phyloP scores from a whole-genome alignment of 1,140 invertebrate genomes.

The Bombus balteatus region DNA sequence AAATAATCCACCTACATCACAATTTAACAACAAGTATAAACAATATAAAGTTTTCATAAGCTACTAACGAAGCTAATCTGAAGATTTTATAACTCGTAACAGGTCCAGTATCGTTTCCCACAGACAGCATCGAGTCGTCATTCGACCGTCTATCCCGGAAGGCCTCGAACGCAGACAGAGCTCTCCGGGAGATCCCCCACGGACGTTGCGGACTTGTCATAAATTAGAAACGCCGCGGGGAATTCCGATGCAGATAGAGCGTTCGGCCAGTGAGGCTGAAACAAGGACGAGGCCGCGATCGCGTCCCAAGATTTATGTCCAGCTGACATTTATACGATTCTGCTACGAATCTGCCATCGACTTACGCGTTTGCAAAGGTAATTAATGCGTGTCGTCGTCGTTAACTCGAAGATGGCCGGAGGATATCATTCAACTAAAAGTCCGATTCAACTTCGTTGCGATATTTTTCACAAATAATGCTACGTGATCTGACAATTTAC shows the following conservation, averaged over 20 bases:
- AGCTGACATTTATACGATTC: slow-evolving; percentile 61
- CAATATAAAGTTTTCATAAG: neutral
- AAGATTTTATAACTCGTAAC: neutral
- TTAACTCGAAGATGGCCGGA: slow-evolving; percentile 37
- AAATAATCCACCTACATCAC: neutral
- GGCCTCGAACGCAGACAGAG: slow-evolving; percentile 44
- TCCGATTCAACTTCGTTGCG: neutral
- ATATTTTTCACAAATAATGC: no score
- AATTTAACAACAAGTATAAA: neutral
- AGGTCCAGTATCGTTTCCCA: neutral
- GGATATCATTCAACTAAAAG: neutral
- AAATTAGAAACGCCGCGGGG: slow-evolving; percentile 72
- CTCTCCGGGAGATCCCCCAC: slow-evolving; percentile 3
- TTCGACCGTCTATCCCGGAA: slow-evolving; percentile 33
- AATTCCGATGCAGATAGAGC: slow-evolving; percentile 68
- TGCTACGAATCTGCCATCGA: slow-evolving; percentile 31
- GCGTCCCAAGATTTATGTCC: slow-evolving; percentile 62
- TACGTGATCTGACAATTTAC: no score
- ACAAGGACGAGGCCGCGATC: slow-evolving; percentile 49
- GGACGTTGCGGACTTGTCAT: slow-evolving; percentile 66
- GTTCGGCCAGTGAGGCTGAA: slow-evolving; percentile 33
- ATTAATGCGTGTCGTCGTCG: slow-evolving; percentile 33
- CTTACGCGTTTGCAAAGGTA: slow-evolving; percentile 37
- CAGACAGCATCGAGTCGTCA: neutral
- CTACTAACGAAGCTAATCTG: neutral